These are phyloP conservation scores for Proteles cristata DNA, from an alignment of 2,113 vertebrate species.

Conservation along the genomic window DNA sequence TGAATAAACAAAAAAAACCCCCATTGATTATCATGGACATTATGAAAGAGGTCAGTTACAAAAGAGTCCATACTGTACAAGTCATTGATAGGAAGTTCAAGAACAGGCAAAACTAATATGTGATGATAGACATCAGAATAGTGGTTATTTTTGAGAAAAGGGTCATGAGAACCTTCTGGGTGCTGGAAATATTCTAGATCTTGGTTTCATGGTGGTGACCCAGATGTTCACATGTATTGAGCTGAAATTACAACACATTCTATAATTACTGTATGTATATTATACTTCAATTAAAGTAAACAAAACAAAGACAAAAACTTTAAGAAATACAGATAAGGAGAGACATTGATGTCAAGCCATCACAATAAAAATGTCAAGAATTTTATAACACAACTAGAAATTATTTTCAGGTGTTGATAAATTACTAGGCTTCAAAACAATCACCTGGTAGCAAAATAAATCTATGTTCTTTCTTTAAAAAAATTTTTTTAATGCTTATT, in stretches of 20 bases:
- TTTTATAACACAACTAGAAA: conserved; percentile 40
- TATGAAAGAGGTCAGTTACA: not conserved
- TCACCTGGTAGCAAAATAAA: conserved; percentile 17
- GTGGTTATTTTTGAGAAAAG: conserved; percentile 29
- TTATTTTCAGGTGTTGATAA: conserved; percentile 58
- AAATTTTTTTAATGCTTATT: too few species aligned
- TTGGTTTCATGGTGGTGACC: not conserved
- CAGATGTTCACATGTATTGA: not conserved
- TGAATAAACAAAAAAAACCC: not conserved
- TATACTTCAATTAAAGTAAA: not conserved
- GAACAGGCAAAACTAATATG: not conserved
- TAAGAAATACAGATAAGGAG: not conserved
- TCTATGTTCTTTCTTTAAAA: not conserved
- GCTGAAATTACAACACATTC: not conserved
- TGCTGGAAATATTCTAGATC: conserved; percentile 33
- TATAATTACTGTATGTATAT: not conserved
- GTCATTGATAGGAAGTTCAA: conserved; percentile 10
- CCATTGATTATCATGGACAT: not conserved
- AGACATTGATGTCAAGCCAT: not conserved
- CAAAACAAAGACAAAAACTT: conserved; percentile 29
- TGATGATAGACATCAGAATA: not conserved
- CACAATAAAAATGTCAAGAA: conserved; percentile 9
- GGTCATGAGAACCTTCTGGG: not conserved
- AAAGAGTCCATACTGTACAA: not conserved
- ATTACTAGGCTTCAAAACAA: conserved; percentile 52